Conservation (phyloP, 2,888 invertebrate genomes). For the Troides oblongomaculatus region DNA sequence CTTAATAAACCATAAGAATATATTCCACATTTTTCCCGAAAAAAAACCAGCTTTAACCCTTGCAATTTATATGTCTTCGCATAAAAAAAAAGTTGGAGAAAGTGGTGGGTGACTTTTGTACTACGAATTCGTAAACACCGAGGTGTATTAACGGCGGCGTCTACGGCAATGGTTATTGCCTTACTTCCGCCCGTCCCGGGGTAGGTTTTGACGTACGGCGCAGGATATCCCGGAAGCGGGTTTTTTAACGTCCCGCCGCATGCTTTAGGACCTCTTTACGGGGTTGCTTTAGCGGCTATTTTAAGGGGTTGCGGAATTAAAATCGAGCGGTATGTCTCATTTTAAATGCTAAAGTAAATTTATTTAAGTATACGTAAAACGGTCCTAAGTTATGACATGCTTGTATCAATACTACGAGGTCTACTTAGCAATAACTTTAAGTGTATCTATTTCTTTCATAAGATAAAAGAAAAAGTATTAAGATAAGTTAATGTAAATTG, state of each 20-base stretch:
- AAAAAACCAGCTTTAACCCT: too few species aligned
- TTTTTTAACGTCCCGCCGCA: constrained; percentile 51
- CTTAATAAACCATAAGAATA: too few species aligned
- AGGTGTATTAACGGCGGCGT: constrained; percentile 35
- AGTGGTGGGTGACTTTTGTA: constrained; percentile 7
- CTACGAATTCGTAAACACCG: constrained; percentile 32
- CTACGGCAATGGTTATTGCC: constrained; percentile 48
- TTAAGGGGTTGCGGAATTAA: constrained; percentile 12
- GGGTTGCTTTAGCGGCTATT: constrained; percentile 3
- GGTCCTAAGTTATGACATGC: too few species aligned
- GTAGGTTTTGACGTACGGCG: constrained; percentile 44
- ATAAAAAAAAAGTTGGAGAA: constrained; percentile 26
- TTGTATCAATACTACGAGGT: too few species aligned
- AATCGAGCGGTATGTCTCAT: background rate
- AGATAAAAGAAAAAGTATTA: too few species aligned
- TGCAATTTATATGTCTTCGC: too few species aligned
- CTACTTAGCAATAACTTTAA: too few species aligned
- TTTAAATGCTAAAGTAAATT: too few species aligned
- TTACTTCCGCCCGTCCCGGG: constrained; percentile 33
- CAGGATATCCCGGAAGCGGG: constrained; percentile 52
- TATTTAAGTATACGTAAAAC: too few species aligned
- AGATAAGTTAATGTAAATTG: too few species aligned
- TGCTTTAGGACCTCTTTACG: constrained; percentile 21
- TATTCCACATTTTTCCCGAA: too few species aligned
- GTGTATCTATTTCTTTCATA: too few species aligned